A percentile compares a stretch with the other conserved stretches of the same genome.
phyloP scores from a whole-genome alignment of 37 sponge, comb jelly and placozoan genomes.

The Theonella swinhoei region DNA sequence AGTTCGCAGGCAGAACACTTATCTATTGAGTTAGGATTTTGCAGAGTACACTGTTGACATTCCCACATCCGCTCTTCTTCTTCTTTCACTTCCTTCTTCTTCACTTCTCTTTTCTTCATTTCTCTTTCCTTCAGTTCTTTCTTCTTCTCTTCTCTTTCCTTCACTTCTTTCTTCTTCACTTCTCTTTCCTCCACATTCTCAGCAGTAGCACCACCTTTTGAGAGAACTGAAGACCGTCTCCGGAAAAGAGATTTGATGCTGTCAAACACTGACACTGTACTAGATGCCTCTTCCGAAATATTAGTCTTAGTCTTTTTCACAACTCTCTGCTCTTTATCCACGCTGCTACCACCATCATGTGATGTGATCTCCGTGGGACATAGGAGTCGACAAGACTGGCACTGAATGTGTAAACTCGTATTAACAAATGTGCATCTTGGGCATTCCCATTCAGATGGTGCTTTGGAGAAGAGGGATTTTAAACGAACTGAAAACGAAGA shows the following conservation, averaged over 20 bases:
- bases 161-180: not conserved
- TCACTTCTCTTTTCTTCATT: not conserved
- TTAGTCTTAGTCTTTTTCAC: too few relatives aligned
- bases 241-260: not conserved
- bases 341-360: not conserved
- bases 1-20: not conserved
- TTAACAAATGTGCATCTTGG: constrained; percentile 15
- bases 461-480: not conserved
- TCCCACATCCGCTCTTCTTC: not conserved
- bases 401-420: not conserved
- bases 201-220: not conserved
- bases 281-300: too few relatives aligned
- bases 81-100: not conserved
- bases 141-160: not conserved
- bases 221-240: not conserved
- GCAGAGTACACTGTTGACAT: constrained; percentile 10
- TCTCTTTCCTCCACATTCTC: not conserved
- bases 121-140: not conserved
- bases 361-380: too few relatives aligned
- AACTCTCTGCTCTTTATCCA: not conserved
- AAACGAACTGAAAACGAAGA: not conserved
- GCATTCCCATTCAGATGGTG: constrained; percentile 21
- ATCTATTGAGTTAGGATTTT: not conserved
- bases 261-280: not conserved
- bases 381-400: constrained; percentile 6